Conservation (phyloP, 2,113 vertebrate genomes). For the Esox niger region DNA sequence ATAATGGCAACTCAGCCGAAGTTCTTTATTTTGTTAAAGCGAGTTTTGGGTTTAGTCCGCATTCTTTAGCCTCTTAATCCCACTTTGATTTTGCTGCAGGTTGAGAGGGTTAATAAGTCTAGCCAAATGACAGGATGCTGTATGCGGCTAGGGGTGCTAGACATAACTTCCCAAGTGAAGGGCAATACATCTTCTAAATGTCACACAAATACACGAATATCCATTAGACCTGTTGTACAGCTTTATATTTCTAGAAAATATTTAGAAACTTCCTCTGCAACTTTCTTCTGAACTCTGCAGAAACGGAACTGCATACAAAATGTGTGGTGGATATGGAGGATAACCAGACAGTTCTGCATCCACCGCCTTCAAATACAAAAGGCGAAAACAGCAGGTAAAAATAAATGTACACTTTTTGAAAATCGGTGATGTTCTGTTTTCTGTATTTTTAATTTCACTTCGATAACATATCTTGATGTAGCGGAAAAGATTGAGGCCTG, state of each 20-base stretch:
- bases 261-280: constrained; percentile 32
- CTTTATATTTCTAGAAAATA: too few relatives aligned
- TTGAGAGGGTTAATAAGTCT: constrained; percentile 36
- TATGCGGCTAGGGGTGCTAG: constrained; percentile 4
- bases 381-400: constrained; percentile 83
- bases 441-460: neutral
- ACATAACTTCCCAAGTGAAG: constrained; percentile 18
- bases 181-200: constrained; percentile 20
- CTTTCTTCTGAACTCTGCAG: constrained; percentile 71
- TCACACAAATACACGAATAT: constrained; percentile 2
- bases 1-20: neutral
- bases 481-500: neutral
- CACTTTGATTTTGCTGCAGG: constrained; percentile 8
- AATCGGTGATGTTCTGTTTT: neutral
- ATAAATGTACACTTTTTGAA: neutral
- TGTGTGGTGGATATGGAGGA: constrained; percentile 98
- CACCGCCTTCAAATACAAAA: constrained; percentile 86
- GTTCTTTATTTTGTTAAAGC: neutral
- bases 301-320: constrained; percentile 95
- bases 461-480: neutral
- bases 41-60: constrained; percentile 11
- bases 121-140: neutral
- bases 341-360: constrained; percentile 92
- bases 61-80: constrained; percentile 14
- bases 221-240: too few relatives aligned